Evolutionary conservation across 2,797 vertebrate genomes (phyloP), one percentile per base, ranked within the genome.

Genomic region (Clamator glandarius): DNA sequence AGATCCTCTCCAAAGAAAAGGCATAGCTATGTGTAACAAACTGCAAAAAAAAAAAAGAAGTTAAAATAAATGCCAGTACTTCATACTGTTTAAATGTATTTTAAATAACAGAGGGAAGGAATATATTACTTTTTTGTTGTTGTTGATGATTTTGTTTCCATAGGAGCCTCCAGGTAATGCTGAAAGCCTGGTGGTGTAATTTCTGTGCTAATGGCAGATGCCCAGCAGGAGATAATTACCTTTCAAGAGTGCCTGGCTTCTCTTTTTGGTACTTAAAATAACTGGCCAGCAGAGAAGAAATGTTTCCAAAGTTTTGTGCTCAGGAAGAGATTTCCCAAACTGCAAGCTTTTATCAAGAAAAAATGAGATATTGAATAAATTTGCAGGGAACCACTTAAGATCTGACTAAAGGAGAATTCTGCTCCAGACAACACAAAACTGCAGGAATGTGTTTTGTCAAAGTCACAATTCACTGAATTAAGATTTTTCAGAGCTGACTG

Each of bases 141-240:
- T n/a, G 66, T 82, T 63, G 87, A 3, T 48, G 48, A 5, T 13
- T 29, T 89, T 79, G 28, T 76, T 91, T 89, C n/a, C 5, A 0
- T 41, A 19, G 36, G n/a, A 90, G 50, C 35, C 29, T 89, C 62
- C 62, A 84, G 86, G 55, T 94, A 90, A 31, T 35, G 31, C 41
- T 85, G 61, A 54, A 70, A 12, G 29, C 28, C 63, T n/a, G 41
- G n/a, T 74, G 67, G 70, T 83, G 68, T 68, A 33, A 77, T 83
- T 94, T 93, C 63, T 76, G 16, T 77, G 57, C 41, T 92, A 35
- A 80, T 76, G 41, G 81, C 89, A 85, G 79, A 83, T 77, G 78
- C 28, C 31, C 89, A 92, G 75, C 16, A 51, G 78, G 84, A 96
- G 57, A 91, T 80, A 94, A 92, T 93, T 94, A 84, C 74, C 61